Evolutionary conservation across 2,888 invertebrate genomes (phyloP).

Genomic region (Chirona hameri): DNA sequence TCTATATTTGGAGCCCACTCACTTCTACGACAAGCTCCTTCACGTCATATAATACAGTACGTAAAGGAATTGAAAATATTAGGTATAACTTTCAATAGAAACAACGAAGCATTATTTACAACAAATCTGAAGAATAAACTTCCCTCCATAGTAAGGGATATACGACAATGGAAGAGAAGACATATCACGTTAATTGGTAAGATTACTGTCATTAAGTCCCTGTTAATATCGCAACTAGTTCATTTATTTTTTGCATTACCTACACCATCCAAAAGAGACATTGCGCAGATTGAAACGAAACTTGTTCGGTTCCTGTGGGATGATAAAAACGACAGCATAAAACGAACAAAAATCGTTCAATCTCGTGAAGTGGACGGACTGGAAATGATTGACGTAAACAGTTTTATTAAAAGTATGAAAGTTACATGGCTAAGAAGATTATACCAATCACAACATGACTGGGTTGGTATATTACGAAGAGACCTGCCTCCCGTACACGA

Average conservation of each 20-base stretch:
- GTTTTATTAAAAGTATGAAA: not conserved
- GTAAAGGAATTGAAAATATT: not conserved
- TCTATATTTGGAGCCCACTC: not conserved
- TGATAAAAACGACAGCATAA: not conserved
- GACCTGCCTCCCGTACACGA: not conserved
- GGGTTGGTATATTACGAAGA: not conserved
- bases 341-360: not conserved
- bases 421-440: not conserved
- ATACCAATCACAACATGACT: not conserved
- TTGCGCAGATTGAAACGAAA: not conserved
- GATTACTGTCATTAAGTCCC: not conserved
- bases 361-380: not conserved
- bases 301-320: not conserved
- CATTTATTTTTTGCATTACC: not conserved
- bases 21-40: not conserved
- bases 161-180: not conserved
- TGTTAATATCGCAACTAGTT: not conserved
- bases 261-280: not conserved
- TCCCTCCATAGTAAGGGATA: not conserved
- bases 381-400: not conserved
- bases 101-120: not conserved
- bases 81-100: not conserved
- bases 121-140: not conserved
- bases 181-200: not conserved
- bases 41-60: not conserved